These are phyloP conservation scores for Clamator glandarius DNA, from an alignment of 2,797 vertebrate species.

Conservation along the genomic window DNA sequence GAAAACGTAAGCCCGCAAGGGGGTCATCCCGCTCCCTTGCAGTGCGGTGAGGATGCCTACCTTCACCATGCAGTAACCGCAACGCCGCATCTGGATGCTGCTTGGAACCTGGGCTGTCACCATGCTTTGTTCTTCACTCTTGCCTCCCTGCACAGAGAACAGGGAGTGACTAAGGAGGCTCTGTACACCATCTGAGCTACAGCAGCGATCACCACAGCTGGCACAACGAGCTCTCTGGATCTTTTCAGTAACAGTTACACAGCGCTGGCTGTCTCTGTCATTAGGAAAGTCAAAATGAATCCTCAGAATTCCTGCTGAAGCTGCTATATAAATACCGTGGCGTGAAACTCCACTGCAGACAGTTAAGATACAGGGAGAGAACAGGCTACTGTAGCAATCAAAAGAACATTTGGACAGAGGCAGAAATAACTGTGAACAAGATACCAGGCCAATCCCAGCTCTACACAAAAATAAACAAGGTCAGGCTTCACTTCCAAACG, in stretches of 20 bases:
- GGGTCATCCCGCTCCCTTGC: neutral
- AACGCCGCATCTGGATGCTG: conserved; percentile 81
- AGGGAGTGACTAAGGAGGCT: neutral
- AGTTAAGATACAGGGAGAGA: neutral
- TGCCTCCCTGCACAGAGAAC: conserved; percentile 55
- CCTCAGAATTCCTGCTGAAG: neutral
- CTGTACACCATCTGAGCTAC: neutral
- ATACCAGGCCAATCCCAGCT: neutral
- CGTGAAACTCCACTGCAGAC: neutral
- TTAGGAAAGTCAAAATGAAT: neutral
- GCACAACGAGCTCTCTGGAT: neutral
- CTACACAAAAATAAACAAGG: neutral
- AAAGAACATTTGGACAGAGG: neutral
- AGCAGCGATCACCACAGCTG: too few relatives aligned
- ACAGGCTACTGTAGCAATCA: neutral
- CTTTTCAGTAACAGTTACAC: neutral
- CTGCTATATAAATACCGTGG: too few relatives aligned
- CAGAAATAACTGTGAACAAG: neutral
- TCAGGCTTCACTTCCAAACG: neutral
- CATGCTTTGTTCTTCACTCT: conserved; percentile 81
- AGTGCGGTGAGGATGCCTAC: conserved; percentile 44
- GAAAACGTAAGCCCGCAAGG: neutral
- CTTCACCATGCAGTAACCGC: conserved; percentile 91
- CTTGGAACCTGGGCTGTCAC: conserved; percentile 76
- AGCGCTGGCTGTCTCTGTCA: neutral